Evolutionary conservation across 2,797 vertebrate species (phyloP), one percentile per base, ranked within the genome.

Genomic region (Micropoecilia bifurca): DNA sequence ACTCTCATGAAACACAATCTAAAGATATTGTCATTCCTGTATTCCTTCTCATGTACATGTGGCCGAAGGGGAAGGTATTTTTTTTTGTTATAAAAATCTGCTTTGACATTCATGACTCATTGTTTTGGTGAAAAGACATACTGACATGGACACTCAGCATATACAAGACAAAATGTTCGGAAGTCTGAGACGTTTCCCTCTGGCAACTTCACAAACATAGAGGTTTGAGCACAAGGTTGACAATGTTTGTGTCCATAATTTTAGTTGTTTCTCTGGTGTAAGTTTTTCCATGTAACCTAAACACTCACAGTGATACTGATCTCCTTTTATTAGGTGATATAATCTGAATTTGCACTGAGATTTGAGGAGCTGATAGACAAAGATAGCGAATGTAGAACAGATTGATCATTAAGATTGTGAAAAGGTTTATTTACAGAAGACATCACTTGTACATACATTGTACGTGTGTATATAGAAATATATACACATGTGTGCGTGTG

Each of bases 401-500:
- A 88, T 71, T 77, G 6, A 9, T 50, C 2, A 2, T 74, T 53
- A 25, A 81, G 57, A 45, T 78, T 79, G 66, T 85, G 74, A 77
- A 76, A 39, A 77, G 3, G 6, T 96, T 95, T 96, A 96, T 96
- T 96, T 93, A 95, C 89, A 95, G 91, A 91, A 30, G 53, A 75
- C 36, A 89, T 79, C 55, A n/a, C 84, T 83, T 92, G 59, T 90
- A 90, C 83, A 90, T 84, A 33, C 80, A 16, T 4, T 4, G 80
- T 85, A 84, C 92, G 50, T 90, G 90, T 83, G 90, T 84, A 39
- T 79, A 16, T 2, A 80, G 85, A 83, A 92, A 55, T 90, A 91
- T 84, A 91, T 85, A 33, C 79, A 14, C 90, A 91, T 81, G 88
- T 85, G 30, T 80, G 10, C 2, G 77, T 82, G 83, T 3, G 75